phyloP scores from a whole-genome alignment of 2,797 vertebrate genomes.

The Aphelocoma californica region DNA sequence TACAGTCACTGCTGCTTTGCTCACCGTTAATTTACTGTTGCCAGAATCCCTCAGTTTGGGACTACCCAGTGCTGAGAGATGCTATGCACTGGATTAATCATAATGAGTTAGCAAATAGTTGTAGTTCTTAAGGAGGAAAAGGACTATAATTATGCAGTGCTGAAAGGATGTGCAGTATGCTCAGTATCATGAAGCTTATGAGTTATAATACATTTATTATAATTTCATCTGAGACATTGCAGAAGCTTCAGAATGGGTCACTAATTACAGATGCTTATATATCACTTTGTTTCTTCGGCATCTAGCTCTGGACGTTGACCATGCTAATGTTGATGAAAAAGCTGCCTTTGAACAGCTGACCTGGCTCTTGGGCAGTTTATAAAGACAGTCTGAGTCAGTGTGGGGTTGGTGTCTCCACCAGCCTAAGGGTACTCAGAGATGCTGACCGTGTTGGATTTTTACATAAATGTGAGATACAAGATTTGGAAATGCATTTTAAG shows the following conservation, averaged over 20 bases:
- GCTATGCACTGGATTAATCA: neutral
- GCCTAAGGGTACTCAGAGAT: neutral
- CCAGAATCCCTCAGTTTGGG: neutral
- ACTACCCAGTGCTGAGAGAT: neutral
- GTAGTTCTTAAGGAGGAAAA: neutral
- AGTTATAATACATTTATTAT: neutral
- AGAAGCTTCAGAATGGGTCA: neutral
- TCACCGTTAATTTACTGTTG: neutral
- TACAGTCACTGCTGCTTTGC: neutral
- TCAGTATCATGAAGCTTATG: neutral
- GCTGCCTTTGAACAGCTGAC: neutral
- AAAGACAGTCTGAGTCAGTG: neutral
- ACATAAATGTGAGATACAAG: neutral
- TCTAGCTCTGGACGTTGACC: neutral
- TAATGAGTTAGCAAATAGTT: neutral
- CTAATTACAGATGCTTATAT: neutral
- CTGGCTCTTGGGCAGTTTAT: neutral
- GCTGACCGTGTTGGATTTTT: rapidly evolving
- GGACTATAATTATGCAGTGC: neutral
- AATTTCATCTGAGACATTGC: neutral
- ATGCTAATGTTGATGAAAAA: neutral
- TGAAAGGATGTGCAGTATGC: neutral
- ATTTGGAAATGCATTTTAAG: neutral
- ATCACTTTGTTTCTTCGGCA: neutral
- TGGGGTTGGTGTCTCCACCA: neutral